A percentile compares a stretch with the other conserved stretches of the same genome.
phyloP scores from a whole-genome alignment of 2,113 vertebrate genomes.

The Condylura cristata region DNA sequence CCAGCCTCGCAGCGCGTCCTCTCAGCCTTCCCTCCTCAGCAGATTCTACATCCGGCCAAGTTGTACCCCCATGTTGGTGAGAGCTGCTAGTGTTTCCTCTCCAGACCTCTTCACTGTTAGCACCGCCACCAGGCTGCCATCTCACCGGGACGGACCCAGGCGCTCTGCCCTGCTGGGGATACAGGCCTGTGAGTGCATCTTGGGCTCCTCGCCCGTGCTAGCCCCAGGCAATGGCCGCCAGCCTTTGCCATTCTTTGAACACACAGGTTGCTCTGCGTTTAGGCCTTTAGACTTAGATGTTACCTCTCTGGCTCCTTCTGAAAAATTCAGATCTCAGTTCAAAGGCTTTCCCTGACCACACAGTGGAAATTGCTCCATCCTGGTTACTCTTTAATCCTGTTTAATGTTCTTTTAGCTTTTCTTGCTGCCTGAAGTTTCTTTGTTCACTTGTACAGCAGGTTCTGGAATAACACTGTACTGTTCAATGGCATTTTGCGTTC shows the following conservation, averaged over 20 bases:
- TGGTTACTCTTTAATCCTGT: background rate
- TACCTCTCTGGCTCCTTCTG: background rate
- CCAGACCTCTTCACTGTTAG: background rate
- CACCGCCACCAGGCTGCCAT: background rate
- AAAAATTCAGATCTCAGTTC: background rate
- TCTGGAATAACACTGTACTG: no score
- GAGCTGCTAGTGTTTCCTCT: background rate
- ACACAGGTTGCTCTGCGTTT: background rate
- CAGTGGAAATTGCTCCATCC: background rate
- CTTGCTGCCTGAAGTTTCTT: background rate
- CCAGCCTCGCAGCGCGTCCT: background rate
- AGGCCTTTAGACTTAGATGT: background rate
- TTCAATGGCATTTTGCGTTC: no score
- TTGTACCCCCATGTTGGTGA: background rate
- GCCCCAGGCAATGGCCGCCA: background rate
- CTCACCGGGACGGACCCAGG: background rate
- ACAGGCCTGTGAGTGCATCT: fast-evolving
- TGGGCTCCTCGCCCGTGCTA: background rate
- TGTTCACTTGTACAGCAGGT: background rate
- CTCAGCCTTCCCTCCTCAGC: background rate
- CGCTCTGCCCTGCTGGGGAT: background rate
- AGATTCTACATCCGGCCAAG: background rate
- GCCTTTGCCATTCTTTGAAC: background rate
- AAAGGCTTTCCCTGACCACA: background rate
- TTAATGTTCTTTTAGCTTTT: background rate